Percentiles rank a stretch among this genome's conserved stretches.
phyloP scores from a whole-genome alignment of 2,888 invertebrate species.

The Cabera pusaria region DNA sequence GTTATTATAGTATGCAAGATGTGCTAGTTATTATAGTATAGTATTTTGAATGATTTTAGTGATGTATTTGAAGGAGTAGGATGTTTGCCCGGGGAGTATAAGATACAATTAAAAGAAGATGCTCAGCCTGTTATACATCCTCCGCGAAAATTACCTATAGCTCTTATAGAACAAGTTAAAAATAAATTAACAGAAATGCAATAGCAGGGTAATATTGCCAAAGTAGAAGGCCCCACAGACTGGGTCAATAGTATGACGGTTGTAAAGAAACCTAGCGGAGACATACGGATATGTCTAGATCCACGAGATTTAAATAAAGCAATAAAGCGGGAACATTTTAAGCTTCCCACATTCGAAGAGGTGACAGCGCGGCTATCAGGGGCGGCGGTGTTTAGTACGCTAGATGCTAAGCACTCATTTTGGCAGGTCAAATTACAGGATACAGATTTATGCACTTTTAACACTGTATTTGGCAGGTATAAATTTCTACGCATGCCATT shows the following conservation, averaged over 20 bases:
- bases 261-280: conserved; percentile 33
- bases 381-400: conserved; percentile 29
- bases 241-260: conserved; percentile 39
- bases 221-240: conserved; percentile 31
- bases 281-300: conserved; percentile 36
- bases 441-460: conserved; percentile 33
- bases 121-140: conserved; percentile 29
- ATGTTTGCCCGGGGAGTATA: too few species aligned
- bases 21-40: too few species aligned
- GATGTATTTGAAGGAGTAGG: too few species aligned
- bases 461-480: conserved; percentile 32
- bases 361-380: conserved; percentile 22
- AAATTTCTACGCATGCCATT: conserved; percentile 32
- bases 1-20: too few species aligned
- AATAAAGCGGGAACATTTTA: conserved; percentile 31
- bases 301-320: conserved; percentile 32
- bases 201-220: conserved; percentile 25
- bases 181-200: conserved; percentile 30
- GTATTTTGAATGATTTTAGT: too few species aligned
- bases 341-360: conserved; percentile 28
- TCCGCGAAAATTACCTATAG: conserved; percentile 30
- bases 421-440: conserved; percentile 24
- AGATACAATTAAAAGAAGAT: background rate
- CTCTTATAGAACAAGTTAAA: conserved; percentile 27
- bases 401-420: conserved; percentile 28